These are phyloP conservation scores for Centruroides sculpturatus DNA, from an alignment of 1,140 invertebrate species.

Conservation along the genomic window DNA sequence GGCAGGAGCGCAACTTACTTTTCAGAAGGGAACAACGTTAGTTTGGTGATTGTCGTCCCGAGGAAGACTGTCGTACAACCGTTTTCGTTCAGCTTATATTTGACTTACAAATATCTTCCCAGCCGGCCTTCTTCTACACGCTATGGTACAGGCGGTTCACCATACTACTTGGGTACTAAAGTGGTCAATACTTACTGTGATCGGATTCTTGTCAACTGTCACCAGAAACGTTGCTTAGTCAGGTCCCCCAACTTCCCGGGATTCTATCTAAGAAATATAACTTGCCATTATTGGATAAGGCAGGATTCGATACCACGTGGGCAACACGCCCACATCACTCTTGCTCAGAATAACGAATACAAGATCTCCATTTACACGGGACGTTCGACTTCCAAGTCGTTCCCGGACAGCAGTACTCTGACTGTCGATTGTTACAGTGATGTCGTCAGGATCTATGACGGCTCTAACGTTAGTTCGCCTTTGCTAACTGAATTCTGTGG, in stretches of 20 bases:
- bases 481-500: conserved; percentile 80
- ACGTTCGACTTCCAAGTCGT: conserved; percentile 9
- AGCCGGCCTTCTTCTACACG: not conserved
- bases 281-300: conserved; percentile 17
- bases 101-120: conserved; percentile 18
- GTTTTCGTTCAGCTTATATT: conserved; percentile 16
- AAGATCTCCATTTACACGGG: conserved; percentile 21
- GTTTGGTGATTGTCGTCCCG: conserved; percentile 12
- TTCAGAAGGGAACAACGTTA: conserved; percentile 20
- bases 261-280: conserved; percentile 19
- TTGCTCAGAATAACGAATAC: conserved; percentile 19
- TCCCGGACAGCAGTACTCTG: conserved; percentile 16
- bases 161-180: conserved; percentile 11
- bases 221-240: conserved; percentile 15
- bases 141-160: not conserved
- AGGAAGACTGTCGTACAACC: conserved; percentile 11
- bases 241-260: conserved; percentile 19
- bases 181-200: conserved; percentile 16
- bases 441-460: conserved; percentile 73
- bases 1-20: conserved; percentile 16
- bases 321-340: conserved; percentile 14
- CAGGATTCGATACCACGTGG: conserved; percentile 16
- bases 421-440: conserved; percentile 68
- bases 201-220: conserved; percentile 15
- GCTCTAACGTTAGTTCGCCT: conserved; percentile 72